Percentiles rank a stretch among this genome's conserved stretches.
Evolutionary conservation across 2,797 vertebrate species (phyloP).

Genomic region (Australoheros facetus): DNA sequence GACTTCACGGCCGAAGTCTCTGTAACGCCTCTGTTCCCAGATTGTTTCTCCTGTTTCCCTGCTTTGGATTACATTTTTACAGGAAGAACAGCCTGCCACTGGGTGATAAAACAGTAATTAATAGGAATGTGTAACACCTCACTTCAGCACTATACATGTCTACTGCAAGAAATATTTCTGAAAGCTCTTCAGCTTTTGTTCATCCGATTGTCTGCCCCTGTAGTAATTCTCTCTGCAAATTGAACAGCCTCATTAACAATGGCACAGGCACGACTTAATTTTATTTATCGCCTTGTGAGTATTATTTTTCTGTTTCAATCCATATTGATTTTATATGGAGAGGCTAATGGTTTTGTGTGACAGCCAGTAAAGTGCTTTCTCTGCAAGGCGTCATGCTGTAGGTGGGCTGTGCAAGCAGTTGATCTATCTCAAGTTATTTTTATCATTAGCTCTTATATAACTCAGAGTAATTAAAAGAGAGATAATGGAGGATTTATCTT

Average conservation of each 20-base stretch:
- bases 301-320: slow-evolving; percentile 18
- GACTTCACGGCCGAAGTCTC: slow-evolving; percentile 21
- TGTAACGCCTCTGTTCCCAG: slow-evolving; percentile 3
- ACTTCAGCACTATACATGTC: slow-evolving; percentile 16
- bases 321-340: slow-evolving; percentile 31
- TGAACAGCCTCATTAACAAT: slow-evolving; percentile 34
- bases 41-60: background rate
- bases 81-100: slow-evolving; percentile 23
- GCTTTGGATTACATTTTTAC: slow-evolving; percentile 20
- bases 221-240: slow-evolving; percentile 49
- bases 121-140: slow-evolving; percentile 37
- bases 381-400: slow-evolving; percentile 8
- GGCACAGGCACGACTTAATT: slow-evolving; percentile 31
- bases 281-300: slow-evolving; percentile 46
- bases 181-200: slow-evolving; percentile 43
- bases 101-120: slow-evolving; percentile 48
- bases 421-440: slow-evolving; percentile 35
- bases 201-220: slow-evolving; percentile 29
- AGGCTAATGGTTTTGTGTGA: slow-evolving; percentile 29
- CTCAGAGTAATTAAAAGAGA: slow-evolving; percentile 54
- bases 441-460: slow-evolving; percentile 41
- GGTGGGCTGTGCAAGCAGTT: slow-evolving; percentile 42
- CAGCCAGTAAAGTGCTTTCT: slow-evolving; percentile 23
- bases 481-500: slow-evolving; percentile 57
- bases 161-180: slow-evolving; percentile 12